phyloP scores from a whole-genome alignment of 2,113 vertebrate species.

The Tympanuchus pallidicinctus region DNA sequence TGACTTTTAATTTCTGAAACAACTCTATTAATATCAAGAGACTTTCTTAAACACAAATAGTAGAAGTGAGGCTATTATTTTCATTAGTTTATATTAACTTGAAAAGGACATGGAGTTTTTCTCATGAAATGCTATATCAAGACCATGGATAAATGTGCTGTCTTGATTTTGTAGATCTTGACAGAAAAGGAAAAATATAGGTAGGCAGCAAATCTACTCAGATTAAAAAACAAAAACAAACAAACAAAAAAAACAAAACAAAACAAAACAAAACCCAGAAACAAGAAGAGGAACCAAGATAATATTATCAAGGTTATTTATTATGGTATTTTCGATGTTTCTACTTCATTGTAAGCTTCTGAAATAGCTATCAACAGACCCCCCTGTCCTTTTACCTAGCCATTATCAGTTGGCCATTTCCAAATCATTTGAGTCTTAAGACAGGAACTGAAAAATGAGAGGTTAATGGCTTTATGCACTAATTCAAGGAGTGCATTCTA shows the following conservation, averaged over 20 bases:
- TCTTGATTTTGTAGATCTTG: neutral
- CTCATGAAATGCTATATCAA: neutral
- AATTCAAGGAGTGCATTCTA: neutral
- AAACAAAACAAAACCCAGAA: neutral
- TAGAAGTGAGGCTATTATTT: neutral
- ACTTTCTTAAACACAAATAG: neutral
- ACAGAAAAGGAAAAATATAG: neutral
- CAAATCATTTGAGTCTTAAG: constrained; percentile 2
- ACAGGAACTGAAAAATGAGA: neutral
- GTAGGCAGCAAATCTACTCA: neutral
- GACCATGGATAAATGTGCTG: neutral
- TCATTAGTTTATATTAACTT: neutral
- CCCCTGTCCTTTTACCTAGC: neutral
- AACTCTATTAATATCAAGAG: neutral
- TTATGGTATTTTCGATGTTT: neutral
- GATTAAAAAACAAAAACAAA: neutral
- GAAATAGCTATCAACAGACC: neutral
- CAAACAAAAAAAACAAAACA: neutral
- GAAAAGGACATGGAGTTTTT: neutral
- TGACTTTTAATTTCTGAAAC: neutral
- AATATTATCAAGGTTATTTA: neutral
- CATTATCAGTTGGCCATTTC: neutral
- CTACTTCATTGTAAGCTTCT: neutral
- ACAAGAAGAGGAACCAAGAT: neutral
- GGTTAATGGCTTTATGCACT: constrained; percentile 40